Percentiles rank a stretch among this genome's conserved stretches.
These are phyloP conservation scores for Coracias cyanogaster DNA, from an alignment of 2,797 vertebrate species.

Conservation along the genomic window DNA sequence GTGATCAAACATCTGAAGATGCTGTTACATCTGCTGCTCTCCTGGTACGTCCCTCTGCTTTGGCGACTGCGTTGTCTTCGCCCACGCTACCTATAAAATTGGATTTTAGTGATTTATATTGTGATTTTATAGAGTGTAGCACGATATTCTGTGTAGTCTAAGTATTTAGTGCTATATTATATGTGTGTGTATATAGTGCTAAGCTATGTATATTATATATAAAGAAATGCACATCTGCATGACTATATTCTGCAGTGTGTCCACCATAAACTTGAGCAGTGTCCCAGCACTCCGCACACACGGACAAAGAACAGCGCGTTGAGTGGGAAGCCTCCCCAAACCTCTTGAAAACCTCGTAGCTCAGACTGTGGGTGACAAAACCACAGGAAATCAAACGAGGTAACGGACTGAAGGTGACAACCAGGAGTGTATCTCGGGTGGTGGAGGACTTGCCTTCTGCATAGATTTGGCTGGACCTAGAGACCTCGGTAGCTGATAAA, in stretches of 20 bases:
- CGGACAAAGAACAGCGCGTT: fast-evolving
- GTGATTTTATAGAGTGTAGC: neutral
- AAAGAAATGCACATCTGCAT: fast-evolving
- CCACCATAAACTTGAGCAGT: fast-evolving
- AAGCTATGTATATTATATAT: neutral
- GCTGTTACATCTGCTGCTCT: neutral
- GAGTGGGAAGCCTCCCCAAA: neutral
- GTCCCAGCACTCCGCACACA: neutral
- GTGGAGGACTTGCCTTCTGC: neutral
- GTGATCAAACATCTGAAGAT: neutral
- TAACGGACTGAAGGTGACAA: neutral
- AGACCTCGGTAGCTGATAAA: neutral
- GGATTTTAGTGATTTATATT: too few species aligned
- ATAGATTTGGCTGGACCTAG: neutral
- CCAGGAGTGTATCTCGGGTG: neutral
- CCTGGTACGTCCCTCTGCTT: neutral
- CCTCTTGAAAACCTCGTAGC: neutral
- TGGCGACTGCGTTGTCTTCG: neutral
- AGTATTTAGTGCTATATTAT: neutral
- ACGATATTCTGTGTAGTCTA: neutral
- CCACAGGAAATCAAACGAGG: neutral
- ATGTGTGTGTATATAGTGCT: neutral
- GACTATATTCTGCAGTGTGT: neutral
- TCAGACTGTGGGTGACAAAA: neutral
- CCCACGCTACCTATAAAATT: neutral